phyloP scores from a whole-genome alignment of 1,140 invertebrate species.

The Stegodyphus mimosarum region DNA sequence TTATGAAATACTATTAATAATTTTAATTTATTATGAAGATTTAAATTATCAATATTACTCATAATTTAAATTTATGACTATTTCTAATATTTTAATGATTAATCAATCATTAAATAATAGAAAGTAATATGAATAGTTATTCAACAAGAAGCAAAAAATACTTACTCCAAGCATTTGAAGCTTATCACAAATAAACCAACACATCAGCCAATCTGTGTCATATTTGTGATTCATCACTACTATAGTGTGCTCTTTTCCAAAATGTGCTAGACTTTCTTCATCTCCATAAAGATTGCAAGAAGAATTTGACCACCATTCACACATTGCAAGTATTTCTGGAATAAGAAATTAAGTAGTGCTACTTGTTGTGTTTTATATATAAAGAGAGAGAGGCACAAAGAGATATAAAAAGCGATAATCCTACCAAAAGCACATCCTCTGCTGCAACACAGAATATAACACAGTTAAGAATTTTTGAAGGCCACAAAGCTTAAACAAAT shows the following conservation, averaged over 20 bases:
- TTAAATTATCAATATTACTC: too few species aligned
- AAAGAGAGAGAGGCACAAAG: neutral
- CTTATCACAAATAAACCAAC: conserved; percentile 87
- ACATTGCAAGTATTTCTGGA: conserved; percentile 89
- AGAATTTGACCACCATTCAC: conserved; percentile 91
- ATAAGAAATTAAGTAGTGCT: conserved; percentile 64
- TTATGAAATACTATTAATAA: too few species aligned
- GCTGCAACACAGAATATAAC: too few species aligned
- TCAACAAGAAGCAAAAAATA: neutral
- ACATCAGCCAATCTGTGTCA: conserved; percentile 94
- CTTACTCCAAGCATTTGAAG: conserved; percentile 81
- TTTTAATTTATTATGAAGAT: too few species aligned
- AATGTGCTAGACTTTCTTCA: conserved; percentile 81
- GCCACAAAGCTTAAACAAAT: neutral
- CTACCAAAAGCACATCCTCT: too few species aligned
- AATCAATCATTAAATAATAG: too few species aligned
- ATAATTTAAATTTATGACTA: too few species aligned
- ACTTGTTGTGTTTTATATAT: conserved; percentile 20
- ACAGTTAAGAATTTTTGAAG: neutral
- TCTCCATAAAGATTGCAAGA: conserved; percentile 79
- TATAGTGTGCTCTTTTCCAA: conserved; percentile 88
- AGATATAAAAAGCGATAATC: neutral
- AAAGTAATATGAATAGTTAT: too few species aligned
- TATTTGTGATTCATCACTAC: conserved; percentile 95
- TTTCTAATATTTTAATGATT: too few species aligned